phyloP scores from a whole-genome alignment of 2,113 vertebrate species.

The Furnarius figulus region DNA sequence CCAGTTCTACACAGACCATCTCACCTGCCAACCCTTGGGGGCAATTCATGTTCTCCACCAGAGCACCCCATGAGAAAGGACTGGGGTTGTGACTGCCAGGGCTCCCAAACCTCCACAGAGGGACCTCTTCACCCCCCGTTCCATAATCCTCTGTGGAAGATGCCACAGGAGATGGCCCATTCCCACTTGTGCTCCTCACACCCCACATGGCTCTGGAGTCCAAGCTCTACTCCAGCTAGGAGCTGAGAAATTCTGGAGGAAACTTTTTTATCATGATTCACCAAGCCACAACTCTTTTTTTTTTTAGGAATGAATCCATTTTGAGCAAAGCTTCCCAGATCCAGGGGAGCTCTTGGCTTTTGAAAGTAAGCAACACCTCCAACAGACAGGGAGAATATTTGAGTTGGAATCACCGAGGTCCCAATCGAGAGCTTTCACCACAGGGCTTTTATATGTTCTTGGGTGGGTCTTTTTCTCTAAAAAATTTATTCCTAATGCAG shows the following conservation, averaged over 20 bases:
- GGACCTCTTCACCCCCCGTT: not conserved
- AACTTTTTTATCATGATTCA: slow-evolving; percentile 16
- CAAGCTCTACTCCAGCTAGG: not conserved
- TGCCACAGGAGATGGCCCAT: not conserved
- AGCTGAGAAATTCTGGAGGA: not conserved
- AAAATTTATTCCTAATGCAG: not conserved
- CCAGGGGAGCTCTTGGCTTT: slow-evolving; percentile 27
- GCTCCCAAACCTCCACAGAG: not conserved
- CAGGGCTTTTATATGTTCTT: not conserved
- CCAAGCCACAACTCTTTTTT: not conserved
- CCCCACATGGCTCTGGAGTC: not conserved
- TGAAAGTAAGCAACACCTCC: not conserved
- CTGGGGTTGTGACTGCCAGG: not conserved
- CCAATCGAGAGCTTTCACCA: not conserved
- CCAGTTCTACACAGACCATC: not conserved
- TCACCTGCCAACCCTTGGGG: not conserved
- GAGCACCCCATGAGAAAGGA: not conserved
- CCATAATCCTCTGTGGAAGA: not conserved
- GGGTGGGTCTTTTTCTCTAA: slow-evolving; percentile 27
- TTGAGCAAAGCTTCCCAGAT: not conserved
- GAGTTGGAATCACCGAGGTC: not conserved
- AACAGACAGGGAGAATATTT: slow-evolving; percentile 32
- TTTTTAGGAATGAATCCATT: not conserved
- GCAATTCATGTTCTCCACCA: not conserved
- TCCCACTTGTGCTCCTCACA: fast-evolving